Conservation (phyloP, 2,113 vertebrate genomes). For the Cyanistes caeruleus region DNA sequence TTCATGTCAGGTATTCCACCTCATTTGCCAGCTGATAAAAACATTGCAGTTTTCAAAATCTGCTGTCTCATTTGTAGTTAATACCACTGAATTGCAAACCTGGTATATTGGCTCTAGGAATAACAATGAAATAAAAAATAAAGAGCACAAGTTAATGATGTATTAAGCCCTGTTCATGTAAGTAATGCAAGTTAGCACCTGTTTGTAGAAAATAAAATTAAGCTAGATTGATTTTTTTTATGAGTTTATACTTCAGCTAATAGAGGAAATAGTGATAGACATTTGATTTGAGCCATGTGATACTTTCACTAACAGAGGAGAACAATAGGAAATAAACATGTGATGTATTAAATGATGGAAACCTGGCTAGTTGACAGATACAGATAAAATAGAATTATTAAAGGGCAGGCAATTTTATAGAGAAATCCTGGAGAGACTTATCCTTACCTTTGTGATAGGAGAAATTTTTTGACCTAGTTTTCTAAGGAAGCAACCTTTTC, state of each 20-base stretch:
- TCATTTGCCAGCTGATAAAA: not conserved
- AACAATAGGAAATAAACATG: not conserved
- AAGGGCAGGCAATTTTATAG: not conserved
- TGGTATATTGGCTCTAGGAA: not conserved
- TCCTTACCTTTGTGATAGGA: not conserved
- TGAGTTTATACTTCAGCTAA: not conserved
- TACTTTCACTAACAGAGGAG: slow-evolving; percentile 4
- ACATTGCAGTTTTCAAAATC: not conserved
- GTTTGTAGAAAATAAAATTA: slow-evolving; percentile 11
- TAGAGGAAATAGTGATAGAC: not conserved
- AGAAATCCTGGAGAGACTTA: not conserved
- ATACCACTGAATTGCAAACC: not conserved
- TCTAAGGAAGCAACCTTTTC: not conserved
- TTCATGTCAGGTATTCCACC: not conserved
- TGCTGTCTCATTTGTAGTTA: not conserved
- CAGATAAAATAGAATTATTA: not conserved
- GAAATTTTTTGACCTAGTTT: not conserved
- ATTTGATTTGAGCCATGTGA: not conserved
- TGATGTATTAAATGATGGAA: not conserved
- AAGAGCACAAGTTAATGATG: not conserved
- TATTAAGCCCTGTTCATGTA: not conserved
- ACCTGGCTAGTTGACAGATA: not conserved
- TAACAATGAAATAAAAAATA: not conserved
- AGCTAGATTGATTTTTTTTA: not conserved
- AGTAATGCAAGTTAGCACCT: not conserved